phyloP scores from a whole-genome alignment of 2,113 vertebrate species.

The Lucifuga dentata region DNA sequence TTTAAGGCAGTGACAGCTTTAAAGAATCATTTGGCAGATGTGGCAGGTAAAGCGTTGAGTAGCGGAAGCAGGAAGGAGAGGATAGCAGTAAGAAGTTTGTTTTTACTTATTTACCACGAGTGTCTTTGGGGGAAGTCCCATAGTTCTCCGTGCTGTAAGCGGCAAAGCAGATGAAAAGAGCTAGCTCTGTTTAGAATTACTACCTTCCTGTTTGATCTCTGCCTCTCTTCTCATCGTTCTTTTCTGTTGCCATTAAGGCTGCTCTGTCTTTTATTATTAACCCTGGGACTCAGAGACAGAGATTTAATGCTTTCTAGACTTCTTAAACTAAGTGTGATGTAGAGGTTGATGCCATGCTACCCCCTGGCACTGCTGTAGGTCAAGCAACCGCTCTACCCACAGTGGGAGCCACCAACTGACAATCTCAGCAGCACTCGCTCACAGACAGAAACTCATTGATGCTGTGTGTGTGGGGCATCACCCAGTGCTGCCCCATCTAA shows the following conservation, averaged over 20 bases:
- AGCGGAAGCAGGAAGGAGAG: conserved; percentile 11
- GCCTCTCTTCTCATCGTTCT: conserved; percentile 13
- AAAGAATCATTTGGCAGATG: conserved; percentile 27
- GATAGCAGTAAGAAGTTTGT: background rate
- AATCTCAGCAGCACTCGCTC: conserved; percentile 56
- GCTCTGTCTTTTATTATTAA: conserved; percentile 2
- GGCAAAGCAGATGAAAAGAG: conserved; percentile 5
- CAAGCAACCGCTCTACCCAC: conserved; percentile 19
- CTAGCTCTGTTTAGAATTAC: background rate
- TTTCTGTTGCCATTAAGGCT: conserved; percentile 25
- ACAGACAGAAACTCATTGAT: conserved; percentile 60
- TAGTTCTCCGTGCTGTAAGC: conserved; percentile 1
- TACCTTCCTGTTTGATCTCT: conserved; percentile 24
- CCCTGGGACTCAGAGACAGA: conserved; percentile 13
- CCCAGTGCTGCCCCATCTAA: conserved; percentile 63
- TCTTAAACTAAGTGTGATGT: conserved; percentile 65
- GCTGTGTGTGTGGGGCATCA: conserved; percentile 22
- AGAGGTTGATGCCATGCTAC: conserved; percentile 51
- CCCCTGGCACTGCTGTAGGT: conserved; percentile 54
- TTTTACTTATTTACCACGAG: too few species aligned
- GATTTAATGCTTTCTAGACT: too few species aligned
- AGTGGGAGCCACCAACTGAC: conserved; percentile 49
- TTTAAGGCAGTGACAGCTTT: conserved; percentile 30
- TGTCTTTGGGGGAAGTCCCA: background rate
- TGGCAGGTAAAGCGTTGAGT: conserved; percentile 10